A percentile compares a stretch with the other conserved stretches of the same genome.
phyloP scores from a whole-genome alignment of 2,797 vertebrate species.

The Bufotes viridis region DNA sequence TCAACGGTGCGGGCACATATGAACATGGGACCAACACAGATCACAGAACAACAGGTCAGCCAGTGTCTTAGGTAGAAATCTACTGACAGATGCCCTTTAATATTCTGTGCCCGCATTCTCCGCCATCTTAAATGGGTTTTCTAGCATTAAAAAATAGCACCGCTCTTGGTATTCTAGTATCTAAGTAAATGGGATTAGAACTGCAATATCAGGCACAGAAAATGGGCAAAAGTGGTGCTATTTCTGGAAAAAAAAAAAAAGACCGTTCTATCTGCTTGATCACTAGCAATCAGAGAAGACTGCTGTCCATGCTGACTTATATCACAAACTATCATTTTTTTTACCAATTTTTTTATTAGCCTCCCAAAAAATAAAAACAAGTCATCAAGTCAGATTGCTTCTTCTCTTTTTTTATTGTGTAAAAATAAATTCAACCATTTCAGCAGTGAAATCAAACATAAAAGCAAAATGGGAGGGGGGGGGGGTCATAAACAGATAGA shows the following conservation, averaged over 20 bases:
- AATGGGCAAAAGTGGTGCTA: background rate
- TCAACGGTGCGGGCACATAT: no score
- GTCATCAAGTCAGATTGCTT: slow-evolving; percentile 63
- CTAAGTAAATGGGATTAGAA: background rate
- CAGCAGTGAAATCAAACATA: slow-evolving; percentile 74
- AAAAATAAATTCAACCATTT: slow-evolving; percentile 86
- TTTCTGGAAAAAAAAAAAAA: background rate
- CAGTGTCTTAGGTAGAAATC: no score
- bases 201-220: background rate
- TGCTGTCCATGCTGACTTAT: background rate
- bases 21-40: no score
- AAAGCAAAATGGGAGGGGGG: slow-evolving; percentile 72
- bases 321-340: background rate
- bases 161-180: background rate
- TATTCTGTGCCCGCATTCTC: background rate
- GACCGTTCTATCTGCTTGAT: no score
- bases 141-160: background rate
- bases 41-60: no score
- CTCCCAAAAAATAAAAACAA: slow-evolving; percentile 55
- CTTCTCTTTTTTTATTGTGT: slow-evolving; percentile 85
- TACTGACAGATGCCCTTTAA: no score
- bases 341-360: background rate
- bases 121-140: background rate
- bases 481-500: slow-evolving; percentile 66
- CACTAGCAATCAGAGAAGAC: background rate